phyloP scores from a whole-genome alignment of 2,113 vertebrate species.

The Pseudonaja textilis region DNA sequence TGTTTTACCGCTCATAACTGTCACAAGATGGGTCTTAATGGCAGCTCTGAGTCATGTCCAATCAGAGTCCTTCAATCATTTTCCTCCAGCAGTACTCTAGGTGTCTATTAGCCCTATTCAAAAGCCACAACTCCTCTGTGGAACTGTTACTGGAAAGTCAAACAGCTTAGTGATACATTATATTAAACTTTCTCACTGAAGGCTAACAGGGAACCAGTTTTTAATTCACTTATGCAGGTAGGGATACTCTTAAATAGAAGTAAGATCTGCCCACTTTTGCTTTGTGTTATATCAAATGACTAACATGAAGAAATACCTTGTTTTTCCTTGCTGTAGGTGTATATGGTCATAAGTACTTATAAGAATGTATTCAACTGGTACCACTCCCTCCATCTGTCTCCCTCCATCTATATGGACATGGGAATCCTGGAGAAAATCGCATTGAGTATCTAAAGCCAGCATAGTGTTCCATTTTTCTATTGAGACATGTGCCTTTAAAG shows the following conservation, averaged over 20 bases:
- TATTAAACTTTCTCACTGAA: conserved; percentile 2
- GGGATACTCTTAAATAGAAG: conserved; percentile 8
- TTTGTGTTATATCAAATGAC: neutral
- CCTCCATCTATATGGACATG: neutral
- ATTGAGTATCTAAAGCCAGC: neutral
- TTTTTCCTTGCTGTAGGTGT: neutral
- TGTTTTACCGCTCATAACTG: too few relatives aligned
- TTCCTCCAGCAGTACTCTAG: neutral
- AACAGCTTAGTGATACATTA: neutral
- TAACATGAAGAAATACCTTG: neutral
- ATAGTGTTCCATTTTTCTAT: neutral
- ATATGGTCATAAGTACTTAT: neutral
- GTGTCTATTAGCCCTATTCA: neutral
- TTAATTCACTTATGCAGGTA: conserved; percentile 20
- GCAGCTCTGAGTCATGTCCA: too few relatives aligned
- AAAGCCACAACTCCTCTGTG: neutral
- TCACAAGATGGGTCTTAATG: too few relatives aligned
- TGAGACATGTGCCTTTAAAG: neutral
- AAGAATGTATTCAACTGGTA: neutral
- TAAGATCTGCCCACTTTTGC: neutral
- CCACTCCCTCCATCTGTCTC: neutral
- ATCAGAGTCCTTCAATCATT: too few relatives aligned
- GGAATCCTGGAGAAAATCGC: neutral
- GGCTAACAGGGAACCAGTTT: neutral
- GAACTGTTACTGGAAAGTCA: neutral